These are phyloP conservation scores for Leptinotarsa tumamoca DNA, from an alignment of 2,888 invertebrate species.

Conservation along the genomic window DNA sequence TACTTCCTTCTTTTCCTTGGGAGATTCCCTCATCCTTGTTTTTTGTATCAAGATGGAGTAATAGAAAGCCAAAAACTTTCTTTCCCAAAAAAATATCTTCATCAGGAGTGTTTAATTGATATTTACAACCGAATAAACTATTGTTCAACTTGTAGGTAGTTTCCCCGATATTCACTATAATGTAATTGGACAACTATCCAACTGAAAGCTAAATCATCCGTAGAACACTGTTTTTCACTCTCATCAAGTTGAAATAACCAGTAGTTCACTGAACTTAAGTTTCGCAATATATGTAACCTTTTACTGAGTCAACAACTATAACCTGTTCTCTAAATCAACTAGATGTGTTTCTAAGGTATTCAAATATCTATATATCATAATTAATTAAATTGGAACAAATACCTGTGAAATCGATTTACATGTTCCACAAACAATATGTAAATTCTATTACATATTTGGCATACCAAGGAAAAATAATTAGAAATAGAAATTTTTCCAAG, in stretches of 20 bases:
- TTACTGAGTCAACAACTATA: not conserved
- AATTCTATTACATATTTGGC: slow-evolving; percentile 31
- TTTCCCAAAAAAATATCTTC: too few relatives aligned
- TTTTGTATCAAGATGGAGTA: too few relatives aligned
- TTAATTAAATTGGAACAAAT: slow-evolving; percentile 26
- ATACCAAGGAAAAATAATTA: not conserved
- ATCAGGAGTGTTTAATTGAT: too few relatives aligned
- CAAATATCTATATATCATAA: slow-evolving; percentile 18
- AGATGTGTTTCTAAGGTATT: slow-evolving; percentile 4
- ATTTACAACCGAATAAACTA: too few relatives aligned
- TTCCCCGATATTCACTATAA: too few relatives aligned
- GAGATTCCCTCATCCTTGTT: too few relatives aligned
- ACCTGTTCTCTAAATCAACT: not conserved
- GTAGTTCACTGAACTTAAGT: not conserved
- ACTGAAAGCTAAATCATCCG: not conserved
- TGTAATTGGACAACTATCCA: too few relatives aligned
- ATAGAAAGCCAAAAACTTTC: too few relatives aligned
- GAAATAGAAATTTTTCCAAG: not conserved
- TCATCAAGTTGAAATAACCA: not conserved
- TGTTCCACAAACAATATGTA: slow-evolving; percentile 35
- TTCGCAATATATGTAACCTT: not conserved
- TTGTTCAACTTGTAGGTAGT: too few relatives aligned
- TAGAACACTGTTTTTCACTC: not conserved
- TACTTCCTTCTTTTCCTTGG: too few relatives aligned
- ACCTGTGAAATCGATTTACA: slow-evolving; percentile 21